Base-by-base conservation (phyloP, 2,888 invertebrate species). In the Autographa pulchrina region DNA sequence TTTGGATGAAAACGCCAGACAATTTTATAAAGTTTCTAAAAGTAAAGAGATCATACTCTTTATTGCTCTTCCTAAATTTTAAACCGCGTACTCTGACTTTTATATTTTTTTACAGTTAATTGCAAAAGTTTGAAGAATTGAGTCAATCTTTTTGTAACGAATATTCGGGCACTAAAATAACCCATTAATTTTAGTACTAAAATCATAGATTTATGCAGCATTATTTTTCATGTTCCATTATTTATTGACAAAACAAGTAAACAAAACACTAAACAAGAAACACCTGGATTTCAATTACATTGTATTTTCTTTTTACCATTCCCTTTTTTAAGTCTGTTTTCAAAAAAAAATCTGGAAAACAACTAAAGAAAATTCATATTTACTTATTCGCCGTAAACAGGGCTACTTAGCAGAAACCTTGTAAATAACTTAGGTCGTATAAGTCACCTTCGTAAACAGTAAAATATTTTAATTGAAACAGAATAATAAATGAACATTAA, bases 41-140 rank as follows among this genome's bases (percentile, higher is more conserved):
- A 20, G 11, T 25, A 25, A 25, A 13, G 20, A 13, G 54, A 56
- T 56, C 54, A 56, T 25, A 25, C 54, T 56, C 13, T 56, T 20
- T 56, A 56, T 56, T 56, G 54, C 54, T 56, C 25, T 56, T 25
- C 11, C 54, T 20, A 25, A 56, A 56, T 25, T 25, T 56, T 56
- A 11, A 56, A 25, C 54, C 54, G 20, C 20, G 54, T 11, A 13
- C 25, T 56, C 54, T 56, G 54, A 25, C 54, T 56, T 56, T 54
- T 20, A 54, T 20, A 20, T 20, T 54, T 56, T 20, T 56, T 25
- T 6, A 25, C 13, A 5, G 54, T 25, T 56, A 56, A 56, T 56
- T 56, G 54, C 25, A 56, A 56, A 56, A 56, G 54, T 56, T 56
- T 56, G 20, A 56, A 56, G 25, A 3, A 25, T 20, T 13, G 25